Evolutionary conservation across 2,888 invertebrate genomes (phyloP), one percentile per base, ranked within the genome.

Genomic region (Erebia ligea): DNA sequence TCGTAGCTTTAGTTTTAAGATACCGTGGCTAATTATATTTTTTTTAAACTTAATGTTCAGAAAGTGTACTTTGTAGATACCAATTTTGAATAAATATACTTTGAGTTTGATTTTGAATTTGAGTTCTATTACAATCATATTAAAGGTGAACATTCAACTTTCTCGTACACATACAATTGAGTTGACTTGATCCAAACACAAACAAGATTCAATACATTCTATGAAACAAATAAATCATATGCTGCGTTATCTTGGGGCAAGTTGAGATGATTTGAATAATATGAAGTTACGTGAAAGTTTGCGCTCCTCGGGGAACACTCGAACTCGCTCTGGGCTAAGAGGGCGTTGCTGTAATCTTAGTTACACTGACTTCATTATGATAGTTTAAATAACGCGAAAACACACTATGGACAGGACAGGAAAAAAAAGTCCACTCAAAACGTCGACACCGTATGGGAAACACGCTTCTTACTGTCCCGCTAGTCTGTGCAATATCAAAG

Each of bases 191-290:
- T 58, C 21, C 40, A 19, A 54, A 19, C 11, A 68, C 40, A 34
- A 54, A 68, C 52, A 19, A 54, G 42, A 58, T 62, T 57, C 40
- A 64, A 64, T 52, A 67, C 58, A 58, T 66, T 57, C n/a, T 57
- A 45, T n/a, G 21, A 52, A 66, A 65, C 69, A 68, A 61, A 70
- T 72, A 74, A 74, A 74, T 70, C 70, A 66, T 68, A 19, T 48
- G n/a, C 70, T 54, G 42, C 62, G 70, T 72, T 74, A 70, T 67
- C 74, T 57, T 25, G 34, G 54, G 58, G 48, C 72, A 67, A 68
- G 70, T 74, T 74, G 70, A 70, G 70, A 72, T 72, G 72, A 74
- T 74, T 72, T 73, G 67, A 74, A 74, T 74, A 74, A 74, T 74
- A 73, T 71, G 64, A 65, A 73, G 70, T 67, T 71, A 71, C 52